Conservation (phyloP, 1,140 invertebrate genomes). For the Micrasema minimum region DNA sequence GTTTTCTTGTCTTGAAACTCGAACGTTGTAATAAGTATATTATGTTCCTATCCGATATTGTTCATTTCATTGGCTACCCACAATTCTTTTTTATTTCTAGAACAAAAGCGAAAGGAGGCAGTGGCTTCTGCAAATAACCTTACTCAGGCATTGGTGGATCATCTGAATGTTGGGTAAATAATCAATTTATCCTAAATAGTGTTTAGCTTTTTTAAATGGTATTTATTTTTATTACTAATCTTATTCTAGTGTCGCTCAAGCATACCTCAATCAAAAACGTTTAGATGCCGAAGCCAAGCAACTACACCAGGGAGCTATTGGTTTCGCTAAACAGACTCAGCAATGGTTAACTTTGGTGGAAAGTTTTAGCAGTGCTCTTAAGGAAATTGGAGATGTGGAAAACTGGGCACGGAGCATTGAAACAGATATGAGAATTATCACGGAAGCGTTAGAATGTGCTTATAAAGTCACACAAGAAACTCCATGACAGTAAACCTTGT, state of each 20-base stretch:
- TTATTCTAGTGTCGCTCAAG: constrained; percentile 86
- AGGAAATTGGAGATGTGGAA: constrained; percentile 98
- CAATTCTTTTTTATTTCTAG: constrained; percentile 68
- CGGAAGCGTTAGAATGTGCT: constrained; percentile 92
- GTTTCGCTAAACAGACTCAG: constrained; percentile 96
- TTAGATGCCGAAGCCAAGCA: constrained; percentile 97
- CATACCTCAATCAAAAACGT: constrained; percentile 97
- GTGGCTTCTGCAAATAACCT: constrained; percentile 90
- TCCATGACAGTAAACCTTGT: constrained; percentile 34
- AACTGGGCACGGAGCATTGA: constrained; percentile 99
- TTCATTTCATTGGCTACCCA: neutral
- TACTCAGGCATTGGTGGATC: constrained; percentile 94
- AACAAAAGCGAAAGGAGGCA: constrained; percentile 93
- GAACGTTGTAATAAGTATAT: too few species aligned
- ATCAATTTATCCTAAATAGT: too few species aligned
- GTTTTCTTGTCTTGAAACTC: neutral
- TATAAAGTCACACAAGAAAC: constrained; percentile 82
- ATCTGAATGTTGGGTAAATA: constrained; percentile 94
- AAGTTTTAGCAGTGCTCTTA: constrained; percentile 93
- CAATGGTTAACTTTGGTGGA: constrained; percentile 96
- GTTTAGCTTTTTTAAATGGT: too few species aligned
- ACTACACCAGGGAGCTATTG: constrained; percentile 91
- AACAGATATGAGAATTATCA: constrained; percentile 93
- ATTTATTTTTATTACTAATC: too few species aligned
- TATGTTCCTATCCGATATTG: too few species aligned